Evolutionary conservation across 1,140 invertebrate species (phyloP).

Genomic region (Hormaphis cornu): DNA sequence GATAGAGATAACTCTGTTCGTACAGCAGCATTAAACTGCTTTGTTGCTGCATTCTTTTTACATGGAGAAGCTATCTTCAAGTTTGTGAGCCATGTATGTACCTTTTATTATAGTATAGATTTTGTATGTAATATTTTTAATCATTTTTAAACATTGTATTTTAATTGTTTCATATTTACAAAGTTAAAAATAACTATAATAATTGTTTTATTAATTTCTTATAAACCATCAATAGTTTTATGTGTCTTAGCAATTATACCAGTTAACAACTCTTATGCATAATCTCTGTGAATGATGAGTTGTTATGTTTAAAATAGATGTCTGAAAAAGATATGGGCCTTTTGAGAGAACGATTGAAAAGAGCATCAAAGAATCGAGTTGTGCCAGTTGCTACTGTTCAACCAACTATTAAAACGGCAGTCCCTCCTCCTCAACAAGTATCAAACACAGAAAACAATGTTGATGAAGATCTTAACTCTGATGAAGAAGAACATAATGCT

Average conservation of each 20-base stretch:
- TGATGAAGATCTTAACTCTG: slow-evolving; percentile 26
- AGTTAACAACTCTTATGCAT: too few relatives aligned
- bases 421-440: slow-evolving; percentile 11
- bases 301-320: slow-evolving; percentile 55
- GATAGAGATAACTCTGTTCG: slow-evolving; percentile 94
- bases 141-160: too few relatives aligned
- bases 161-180: too few relatives aligned
- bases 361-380: slow-evolving; percentile 60
- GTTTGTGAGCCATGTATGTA: slow-evolving; percentile 72
- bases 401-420: slow-evolving; percentile 32
- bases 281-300: too few relatives aligned
- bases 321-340: slow-evolving; percentile 89
- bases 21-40: slow-evolving; percentile 88
- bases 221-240: too few relatives aligned
- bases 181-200: too few relatives aligned
- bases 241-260: not conserved
- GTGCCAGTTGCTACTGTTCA: slow-evolving; percentile 38
- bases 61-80: slow-evolving; percentile 80
- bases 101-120: not conserved
- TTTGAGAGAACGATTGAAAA: slow-evolving; percentile 89
- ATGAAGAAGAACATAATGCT: slow-evolving; percentile 32
- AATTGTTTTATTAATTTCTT: too few relatives aligned
- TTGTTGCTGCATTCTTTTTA: slow-evolving; percentile 81
- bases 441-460: not conserved
- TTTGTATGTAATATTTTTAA: too few relatives aligned